Base-by-base conservation (phyloP, 1,140 invertebrate genomes). In the Pseudomyrmex dendroicus region DNA sequence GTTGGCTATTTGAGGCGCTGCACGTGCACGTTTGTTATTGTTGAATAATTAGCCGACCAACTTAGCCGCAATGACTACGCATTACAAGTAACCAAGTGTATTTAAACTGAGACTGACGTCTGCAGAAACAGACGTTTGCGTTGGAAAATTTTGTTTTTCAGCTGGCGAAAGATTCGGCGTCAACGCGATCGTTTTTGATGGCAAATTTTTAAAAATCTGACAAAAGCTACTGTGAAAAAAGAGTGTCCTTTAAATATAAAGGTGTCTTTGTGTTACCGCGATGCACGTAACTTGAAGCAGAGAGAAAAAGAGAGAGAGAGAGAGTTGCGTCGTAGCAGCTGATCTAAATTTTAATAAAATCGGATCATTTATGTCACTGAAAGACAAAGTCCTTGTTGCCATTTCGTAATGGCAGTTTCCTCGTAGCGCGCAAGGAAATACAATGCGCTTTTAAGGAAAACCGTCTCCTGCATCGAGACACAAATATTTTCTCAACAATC, bases 71-170 rank as follows among this genome's bases (percentile, higher is more conserved):
- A 35, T 35, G 15, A 0, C 1, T 50, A 10, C 12, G 22, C 22
- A 7, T 62, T 62, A 57, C 57, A 44, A 73, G 46, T 50, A 74
- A 10, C 22, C 20, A 3, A 56, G 44, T 54, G n/a, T 54, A 76
- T 20, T 54, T 15, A 46, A 1, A 22, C 22, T 22, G 20, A 20
- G 10, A 2, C 8, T 56, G 12, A 56, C 20, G 46, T 44, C 9
- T 25, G 25, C 46, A 77, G 12, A 66, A 15, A 56, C 46, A 46
- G 5, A 7, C 2, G 9, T 77, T 25, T 35, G 35, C 35, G 35
- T 35, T 35, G 5, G 62, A 44, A 2, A 46, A 15, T 52, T 35
- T 76, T 17, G 25, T 57, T 25, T 72, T 9, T 13, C 9, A 20
- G n/a, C 9, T 54, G 8, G 10, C 2, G 15, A 59, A 2, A 15